phyloP scores from a whole-genome alignment of 2,113 vertebrate genomes.

The Micromys minutus region DNA sequence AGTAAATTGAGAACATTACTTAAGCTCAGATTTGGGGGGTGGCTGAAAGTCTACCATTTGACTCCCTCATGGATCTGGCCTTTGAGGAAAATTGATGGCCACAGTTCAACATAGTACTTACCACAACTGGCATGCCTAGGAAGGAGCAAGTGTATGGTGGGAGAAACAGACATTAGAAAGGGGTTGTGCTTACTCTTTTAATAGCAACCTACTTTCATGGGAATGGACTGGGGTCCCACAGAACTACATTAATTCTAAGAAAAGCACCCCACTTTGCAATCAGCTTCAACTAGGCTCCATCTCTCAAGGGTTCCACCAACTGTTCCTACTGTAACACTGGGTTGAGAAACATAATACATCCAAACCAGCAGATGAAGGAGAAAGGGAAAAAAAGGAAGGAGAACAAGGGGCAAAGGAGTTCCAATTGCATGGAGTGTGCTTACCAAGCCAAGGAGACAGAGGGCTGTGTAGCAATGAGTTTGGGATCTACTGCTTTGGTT shows the following conservation, averaged over 20 bases:
- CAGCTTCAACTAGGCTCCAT: neutral
- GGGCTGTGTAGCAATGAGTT: too few relatives aligned
- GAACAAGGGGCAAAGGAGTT: fast-evolving
- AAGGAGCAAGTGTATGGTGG: neutral
- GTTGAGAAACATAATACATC: neutral
- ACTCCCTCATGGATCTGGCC: neutral
- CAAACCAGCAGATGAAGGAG: neutral
- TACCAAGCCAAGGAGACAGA: neutral
- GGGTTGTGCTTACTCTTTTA: neutral
- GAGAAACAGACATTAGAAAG: neutral
- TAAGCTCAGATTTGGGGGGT: neutral
- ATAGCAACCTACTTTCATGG: neutral
- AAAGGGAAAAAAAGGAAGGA: too few relatives aligned
- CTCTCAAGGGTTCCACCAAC: neutral
- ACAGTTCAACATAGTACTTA: neutral
- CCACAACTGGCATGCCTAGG: neutral
- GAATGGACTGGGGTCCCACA: neutral
- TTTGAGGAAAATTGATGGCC: too few relatives aligned
- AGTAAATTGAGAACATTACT: neutral
- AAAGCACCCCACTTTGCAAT: neutral
- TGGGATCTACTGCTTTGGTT: too few relatives aligned
- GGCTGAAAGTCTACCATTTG: neutral
- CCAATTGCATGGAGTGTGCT: neutral
- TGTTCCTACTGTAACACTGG: neutral
- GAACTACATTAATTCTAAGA: neutral